Percentiles rank a stretch among this genome's conserved stretches.
These are phyloP conservation scores for Pararge aegeria DNA, from an alignment of 1,140 invertebrate genomes.

Conservation along the genomic window DNA sequence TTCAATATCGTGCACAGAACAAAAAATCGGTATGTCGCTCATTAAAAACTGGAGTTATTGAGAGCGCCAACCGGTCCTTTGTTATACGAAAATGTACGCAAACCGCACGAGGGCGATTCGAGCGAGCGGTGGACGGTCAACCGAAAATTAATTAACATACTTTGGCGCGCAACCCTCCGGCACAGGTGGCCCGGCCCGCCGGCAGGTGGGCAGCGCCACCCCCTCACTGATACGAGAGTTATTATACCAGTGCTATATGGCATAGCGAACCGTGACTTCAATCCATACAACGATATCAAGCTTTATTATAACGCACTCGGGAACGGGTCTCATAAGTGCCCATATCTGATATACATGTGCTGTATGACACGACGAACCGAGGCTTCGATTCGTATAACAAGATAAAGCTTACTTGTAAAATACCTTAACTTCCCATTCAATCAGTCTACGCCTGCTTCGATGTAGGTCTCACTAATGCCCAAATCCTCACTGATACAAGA, in stretches of 20 bases:
- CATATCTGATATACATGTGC: no score
- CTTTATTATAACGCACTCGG: no score
- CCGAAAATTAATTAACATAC: conserved; percentile 79
- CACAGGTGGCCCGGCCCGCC: conserved; percentile 54
- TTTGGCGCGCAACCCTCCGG: conserved; percentile 50
- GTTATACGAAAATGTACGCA: conserved; percentile 65
- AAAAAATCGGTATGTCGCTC: conserved; percentile 34
- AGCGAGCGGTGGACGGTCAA: conserved; percentile 64
- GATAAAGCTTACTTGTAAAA: no score
- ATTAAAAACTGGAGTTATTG: conserved; percentile 50
- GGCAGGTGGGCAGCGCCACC: conserved; percentile 6
- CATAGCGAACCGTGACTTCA: not conserved
- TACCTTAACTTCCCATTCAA: no score
- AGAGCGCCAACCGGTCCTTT: conserved; percentile 55
- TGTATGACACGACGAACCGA: no score
- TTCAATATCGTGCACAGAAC: conserved; percentile 23
- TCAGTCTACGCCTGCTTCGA: no score
- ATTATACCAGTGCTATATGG: not conserved
- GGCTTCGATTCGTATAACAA: no score
- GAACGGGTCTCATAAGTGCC: no score
- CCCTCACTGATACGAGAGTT: conserved; percentile 45
- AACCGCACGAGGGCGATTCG: conserved; percentile 66
- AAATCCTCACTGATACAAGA: no score
- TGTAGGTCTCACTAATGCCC: no score
- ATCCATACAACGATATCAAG: not conserved